Conservation (phyloP, 2,888 invertebrate species). For the Heliconius cydno region DNA sequence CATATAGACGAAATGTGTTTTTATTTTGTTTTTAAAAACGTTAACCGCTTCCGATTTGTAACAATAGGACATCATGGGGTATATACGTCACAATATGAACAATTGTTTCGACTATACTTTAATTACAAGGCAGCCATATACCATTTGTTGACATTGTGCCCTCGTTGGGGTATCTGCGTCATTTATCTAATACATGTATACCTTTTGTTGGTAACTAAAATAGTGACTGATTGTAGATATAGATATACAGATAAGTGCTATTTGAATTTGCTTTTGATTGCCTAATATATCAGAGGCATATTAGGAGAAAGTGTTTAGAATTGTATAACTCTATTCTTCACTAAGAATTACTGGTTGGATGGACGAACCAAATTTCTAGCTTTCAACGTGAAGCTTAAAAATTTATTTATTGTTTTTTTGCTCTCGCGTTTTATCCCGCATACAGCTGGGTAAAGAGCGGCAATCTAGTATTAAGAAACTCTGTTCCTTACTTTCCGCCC, state of each 20-base stretch:
- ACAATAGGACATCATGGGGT: too few species aligned
- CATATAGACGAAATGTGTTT: too few species aligned
- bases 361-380: too few species aligned
- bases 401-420: background rate
- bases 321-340: background rate
- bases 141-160: slow-evolving; percentile 3
- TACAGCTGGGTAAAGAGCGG: background rate
- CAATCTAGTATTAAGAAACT: background rate
- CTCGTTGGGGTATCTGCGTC: background rate
- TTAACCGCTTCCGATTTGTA: too few species aligned
- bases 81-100: background rate
- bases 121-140: slow-evolving; percentile 10
- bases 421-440: background rate
- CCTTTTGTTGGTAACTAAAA: slow-evolving; percentile 6
- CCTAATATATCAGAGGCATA: background rate
- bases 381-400: too few species aligned
- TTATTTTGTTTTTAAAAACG: too few species aligned
- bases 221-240: background rate
- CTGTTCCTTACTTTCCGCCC: background rate
- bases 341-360: too few species aligned
- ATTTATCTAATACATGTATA: slow-evolving; percentile 5
- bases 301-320: background rate
- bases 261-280: background rate
- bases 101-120: background rate
- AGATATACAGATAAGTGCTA: background rate